These are phyloP conservation scores for Diachasmimorpha longicaudata DNA, from an alignment of 1,140 invertebrate genomes.

Conservation along the genomic window DNA sequence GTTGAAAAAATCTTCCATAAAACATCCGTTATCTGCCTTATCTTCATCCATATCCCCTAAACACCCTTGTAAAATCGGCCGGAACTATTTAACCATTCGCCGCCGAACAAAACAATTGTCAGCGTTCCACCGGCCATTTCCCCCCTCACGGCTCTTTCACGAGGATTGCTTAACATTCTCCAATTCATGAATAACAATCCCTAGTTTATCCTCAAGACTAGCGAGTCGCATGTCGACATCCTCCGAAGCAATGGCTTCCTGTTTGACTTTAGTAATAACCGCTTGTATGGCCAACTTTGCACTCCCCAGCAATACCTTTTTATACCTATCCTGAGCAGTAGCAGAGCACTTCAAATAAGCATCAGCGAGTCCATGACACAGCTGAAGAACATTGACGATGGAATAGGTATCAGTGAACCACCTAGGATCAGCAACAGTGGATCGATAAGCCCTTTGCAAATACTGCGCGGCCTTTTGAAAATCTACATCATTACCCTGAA, in stretches of 20 bases:
- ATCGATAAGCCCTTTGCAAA: constrained; percentile 67
- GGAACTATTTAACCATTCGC: no score
- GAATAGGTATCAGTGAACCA: constrained; percentile 68
- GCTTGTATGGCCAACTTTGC: constrained; percentile 67
- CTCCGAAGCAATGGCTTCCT: constrained; percentile 58
- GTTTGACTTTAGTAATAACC: constrained; percentile 61
- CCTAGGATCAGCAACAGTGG: constrained; percentile 66
- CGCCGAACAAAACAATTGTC: no score
- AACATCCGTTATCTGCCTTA: no score
- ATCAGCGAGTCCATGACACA: constrained; percentile 59
- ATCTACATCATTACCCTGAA: constrained; percentile 49
- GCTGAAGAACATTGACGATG: constrained; percentile 58
- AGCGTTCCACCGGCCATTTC: no score
- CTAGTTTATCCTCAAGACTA: constrained; percentile 41
- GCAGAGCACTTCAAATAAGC: constrained; percentile 46
- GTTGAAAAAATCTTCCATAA: no score
- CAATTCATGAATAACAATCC: constrained; percentile 32
- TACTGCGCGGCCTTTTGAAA: constrained; percentile 68
- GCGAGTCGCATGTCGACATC: constrained; percentile 44
- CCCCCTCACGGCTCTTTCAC: not conserved
- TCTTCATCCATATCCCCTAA: no score
- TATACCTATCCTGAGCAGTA: constrained; percentile 48
- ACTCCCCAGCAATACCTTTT: constrained; percentile 65
- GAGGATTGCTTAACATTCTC: constrained; percentile 22
- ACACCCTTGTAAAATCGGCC: no score